Evolutionary conservation across 2,797 vertebrate species (phyloP).

Genomic region (Neosilurus hyrtlii): DNA sequence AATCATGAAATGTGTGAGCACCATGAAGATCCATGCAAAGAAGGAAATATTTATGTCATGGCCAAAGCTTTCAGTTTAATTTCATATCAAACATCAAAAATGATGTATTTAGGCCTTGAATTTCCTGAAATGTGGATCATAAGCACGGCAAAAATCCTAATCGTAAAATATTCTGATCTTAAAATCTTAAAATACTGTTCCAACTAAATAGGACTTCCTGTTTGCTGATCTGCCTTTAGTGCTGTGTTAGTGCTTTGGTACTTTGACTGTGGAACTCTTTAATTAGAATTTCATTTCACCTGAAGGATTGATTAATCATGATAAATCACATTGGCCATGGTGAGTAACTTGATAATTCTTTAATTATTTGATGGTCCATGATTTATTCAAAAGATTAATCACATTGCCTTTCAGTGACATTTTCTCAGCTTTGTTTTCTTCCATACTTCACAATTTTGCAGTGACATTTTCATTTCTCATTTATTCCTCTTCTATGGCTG

Average conservation of each 20-base stretch:
- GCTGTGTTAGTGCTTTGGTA: neutral
- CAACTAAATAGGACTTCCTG: neutral
- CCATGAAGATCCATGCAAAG: no score
- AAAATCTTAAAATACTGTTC: neutral
- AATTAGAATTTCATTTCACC: constrained; percentile 27
- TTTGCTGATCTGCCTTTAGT: neutral
- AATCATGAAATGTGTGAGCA: neutral
- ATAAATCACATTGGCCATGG: constrained; percentile 10
- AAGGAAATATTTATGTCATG: neutral
- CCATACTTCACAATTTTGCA: neutral
- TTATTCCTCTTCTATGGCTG: neutral
- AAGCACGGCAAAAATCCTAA: neutral
- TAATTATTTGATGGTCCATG: constrained; percentile 27
- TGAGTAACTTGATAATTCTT: constrained; percentile 33
- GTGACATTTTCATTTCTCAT: constrained; percentile 24
- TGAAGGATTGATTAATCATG: constrained; percentile 35
- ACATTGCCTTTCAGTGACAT: constrained; percentile 35
- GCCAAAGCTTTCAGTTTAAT: neutral
- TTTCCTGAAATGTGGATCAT: neutral
- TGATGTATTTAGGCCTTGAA: neutral
- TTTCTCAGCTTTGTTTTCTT: constrained; percentile 9
- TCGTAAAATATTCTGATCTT: neutral
- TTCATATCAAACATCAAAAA: no score
- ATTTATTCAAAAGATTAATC: constrained; percentile 34
- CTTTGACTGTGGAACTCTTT: neutral